These are phyloP conservation scores for Rhinichthys osculus DNA, from an alignment of 2,797 vertebrate genomes.

Conservation along the genomic window DNA sequence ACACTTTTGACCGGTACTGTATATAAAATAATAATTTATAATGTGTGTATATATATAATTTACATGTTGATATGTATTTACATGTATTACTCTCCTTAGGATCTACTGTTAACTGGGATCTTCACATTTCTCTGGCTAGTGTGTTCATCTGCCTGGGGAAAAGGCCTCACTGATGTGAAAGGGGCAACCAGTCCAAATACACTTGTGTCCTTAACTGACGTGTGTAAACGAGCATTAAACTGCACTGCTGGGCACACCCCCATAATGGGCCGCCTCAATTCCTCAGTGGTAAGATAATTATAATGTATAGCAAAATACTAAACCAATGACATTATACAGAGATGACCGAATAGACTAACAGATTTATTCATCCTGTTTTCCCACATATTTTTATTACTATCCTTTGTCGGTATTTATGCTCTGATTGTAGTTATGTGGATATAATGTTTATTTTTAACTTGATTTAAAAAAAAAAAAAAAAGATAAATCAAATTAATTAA, in stretches of 20 bases:
- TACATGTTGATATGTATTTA: neutral
- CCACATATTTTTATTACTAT: neutral
- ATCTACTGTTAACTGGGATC: conserved; percentile 80
- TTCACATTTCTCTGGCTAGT: conserved; percentile 87
- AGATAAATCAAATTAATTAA: neutral
- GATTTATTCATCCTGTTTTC: neutral
- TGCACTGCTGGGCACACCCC: conserved; percentile 76
- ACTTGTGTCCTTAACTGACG: conserved; percentile 65
- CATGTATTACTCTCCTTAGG: conserved; percentile 64
- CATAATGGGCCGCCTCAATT: conserved; percentile 82
- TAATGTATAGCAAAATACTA: conserved; percentile 6
- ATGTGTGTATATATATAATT: neutral
- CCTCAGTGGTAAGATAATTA: conserved; percentile 82
- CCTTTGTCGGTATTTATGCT: neutral
- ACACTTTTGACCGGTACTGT: no score
- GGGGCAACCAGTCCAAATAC: conserved; percentile 72
- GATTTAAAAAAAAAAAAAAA: neutral
- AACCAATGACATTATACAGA: neutral
- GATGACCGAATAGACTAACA: neutral
- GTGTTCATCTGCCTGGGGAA: conserved; percentile 85
- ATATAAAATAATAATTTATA: neutral
- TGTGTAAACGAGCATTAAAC: conserved; percentile 67
- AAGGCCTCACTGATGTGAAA: conserved; percentile 82
- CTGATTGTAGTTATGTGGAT: neutral
- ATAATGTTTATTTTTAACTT: neutral